Base-by-base conservation (phyloP, 2,888 invertebrate genomes). In the Apotomis turbidana region DNA sequence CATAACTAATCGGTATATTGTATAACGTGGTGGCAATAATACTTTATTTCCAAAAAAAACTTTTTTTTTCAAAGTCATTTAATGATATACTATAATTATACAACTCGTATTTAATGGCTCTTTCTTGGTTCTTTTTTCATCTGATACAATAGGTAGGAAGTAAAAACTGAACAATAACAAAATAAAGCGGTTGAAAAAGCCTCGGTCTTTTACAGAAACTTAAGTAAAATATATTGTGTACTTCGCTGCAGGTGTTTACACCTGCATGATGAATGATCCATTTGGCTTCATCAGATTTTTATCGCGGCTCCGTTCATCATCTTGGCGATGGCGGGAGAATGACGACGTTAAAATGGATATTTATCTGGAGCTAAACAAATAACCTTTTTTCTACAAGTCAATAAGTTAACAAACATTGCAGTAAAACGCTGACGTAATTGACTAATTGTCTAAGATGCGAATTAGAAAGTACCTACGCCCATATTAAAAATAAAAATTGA, bases 261-360 rank as follows among this genome's bases (percentile, higher is more conserved):
- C n/a, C n/a, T n/a, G n/a, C n/a, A n/a, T n/a, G n/a, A n/a, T n/a
- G n/a, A n/a, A 70, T 64, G 70, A 71, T 71, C 59, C 70, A 60
- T 71, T 60, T 70, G 59, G 54, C 64, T 71, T 60, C 59, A 71
- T 66, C 59, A 27, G 54, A 64, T 59, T 52, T 64, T 70, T 64
- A 70, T 71, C 60, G 41, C 27, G 9, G 59, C 59, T 4, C 3
- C 46, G 59, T 64, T 59, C 54, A 70, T 64, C 66, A 66, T 66
- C 58, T 36, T 54, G 36, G 54, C 60, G 54, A 60, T 52, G 64
- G 64, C 36, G 8, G 38, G 61, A 12, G 46, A 66, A 46, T 64
- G 27, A 71, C 54, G 58, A 10, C 54, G 10, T 54, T 46, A 60
- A 41, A 66, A 63, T 41, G 51, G 8, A 69, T 61, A 55, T 15